A percentile compares a stretch with the other conserved stretches of the same genome.
These are phyloP conservation scores for Agriopis aurantiaria DNA, from an alignment of 2,888 invertebrate species.

Conservation along the genomic window DNA sequence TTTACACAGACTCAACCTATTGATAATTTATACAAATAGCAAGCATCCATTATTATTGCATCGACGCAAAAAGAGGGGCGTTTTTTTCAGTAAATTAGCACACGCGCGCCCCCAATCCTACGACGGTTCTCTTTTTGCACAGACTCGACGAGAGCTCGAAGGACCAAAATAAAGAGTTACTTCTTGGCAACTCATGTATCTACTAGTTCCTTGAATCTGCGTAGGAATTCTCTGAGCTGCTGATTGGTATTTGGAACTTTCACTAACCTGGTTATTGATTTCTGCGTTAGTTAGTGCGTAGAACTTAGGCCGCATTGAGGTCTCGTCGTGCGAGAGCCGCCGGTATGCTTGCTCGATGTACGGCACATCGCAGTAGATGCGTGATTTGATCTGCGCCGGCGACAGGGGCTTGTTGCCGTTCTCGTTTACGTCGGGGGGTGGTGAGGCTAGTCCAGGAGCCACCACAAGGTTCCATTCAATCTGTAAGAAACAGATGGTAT, in stretches of 20 bases:
- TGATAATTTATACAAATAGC: too few species aligned
- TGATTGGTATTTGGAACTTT: too few species aligned
- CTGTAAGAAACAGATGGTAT: constrained; percentile 49
- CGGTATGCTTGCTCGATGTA: constrained; percentile 78
- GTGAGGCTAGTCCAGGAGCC: constrained; percentile 77
- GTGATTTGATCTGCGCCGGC: constrained; percentile 70
- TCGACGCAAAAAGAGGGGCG: too few species aligned
- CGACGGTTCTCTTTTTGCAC: too few species aligned
- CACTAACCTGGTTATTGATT: constrained; percentile 83
- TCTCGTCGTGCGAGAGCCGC: constrained; percentile 83
- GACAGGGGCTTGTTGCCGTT: constrained; percentile 64
- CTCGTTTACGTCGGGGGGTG: constrained; percentile 60
- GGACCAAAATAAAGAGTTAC: background rate
- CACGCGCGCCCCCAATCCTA: too few species aligned
- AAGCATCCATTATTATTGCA: too few species aligned
- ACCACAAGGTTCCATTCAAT: constrained; percentile 84
- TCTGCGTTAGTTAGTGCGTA: constrained; percentile 95
- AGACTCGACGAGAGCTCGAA: background rate
- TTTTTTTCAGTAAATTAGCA: too few species aligned
- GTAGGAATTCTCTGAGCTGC: too few species aligned
- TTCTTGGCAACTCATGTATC: too few species aligned
- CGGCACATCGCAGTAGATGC: constrained; percentile 81
- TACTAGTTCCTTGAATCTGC: too few species aligned
- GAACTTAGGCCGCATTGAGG: constrained; percentile 95
- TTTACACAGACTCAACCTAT: too few species aligned